phyloP scores from a whole-genome alignment of 2,113 vertebrate genomes.

The Epinephelus moara region DNA sequence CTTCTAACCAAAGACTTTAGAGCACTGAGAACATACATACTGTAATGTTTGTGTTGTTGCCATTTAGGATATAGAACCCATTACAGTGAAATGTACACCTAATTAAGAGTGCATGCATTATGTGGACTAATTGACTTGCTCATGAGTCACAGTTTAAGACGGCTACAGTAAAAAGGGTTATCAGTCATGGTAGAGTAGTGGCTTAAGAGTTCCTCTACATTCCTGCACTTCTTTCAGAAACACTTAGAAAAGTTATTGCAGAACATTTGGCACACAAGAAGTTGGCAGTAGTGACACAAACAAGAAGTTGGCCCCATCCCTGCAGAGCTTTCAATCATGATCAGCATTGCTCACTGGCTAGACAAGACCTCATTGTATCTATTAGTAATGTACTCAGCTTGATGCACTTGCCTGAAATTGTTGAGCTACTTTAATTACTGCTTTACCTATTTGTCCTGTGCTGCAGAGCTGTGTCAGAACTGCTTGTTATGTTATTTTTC shows the following conservation, averaged over 20 bases:
- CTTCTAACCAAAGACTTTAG: neutral
- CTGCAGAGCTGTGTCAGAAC: conserved; percentile 1
- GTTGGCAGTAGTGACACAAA: conserved; percentile 67
- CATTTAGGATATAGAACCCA: neutral
- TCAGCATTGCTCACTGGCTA: conserved; percentile 59
- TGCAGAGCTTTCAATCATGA: conserved; percentile 68
- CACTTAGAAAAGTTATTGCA: conserved; percentile 63
- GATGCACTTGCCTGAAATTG: conserved; percentile 39
- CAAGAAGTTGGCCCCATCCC: conserved; percentile 66
- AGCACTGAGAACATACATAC: neutral
- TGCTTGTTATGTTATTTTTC: conserved; percentile 1
- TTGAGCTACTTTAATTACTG: conserved; percentile 40
- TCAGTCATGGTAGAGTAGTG: conserved; percentile 24
- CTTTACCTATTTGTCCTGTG: conserved; percentile 14
- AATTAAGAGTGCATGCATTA: conserved; percentile 1
- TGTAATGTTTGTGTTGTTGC: neutral
- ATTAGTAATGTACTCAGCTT: conserved; percentile 38
- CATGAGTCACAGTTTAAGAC: conserved; percentile 10
- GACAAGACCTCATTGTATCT: conserved; percentile 72
- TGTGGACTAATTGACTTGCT: neutral
- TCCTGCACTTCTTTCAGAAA: conserved; percentile 50
- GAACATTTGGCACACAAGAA: conserved; percentile 53
- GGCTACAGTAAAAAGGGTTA: conserved; percentile 7
- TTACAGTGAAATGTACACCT: neutral
- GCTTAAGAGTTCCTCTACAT: conserved; percentile 32